These are phyloP conservation scores for Cebus imitator DNA, from an alignment of 2,113 vertebrate genomes.

Conservation along the genomic window DNA sequence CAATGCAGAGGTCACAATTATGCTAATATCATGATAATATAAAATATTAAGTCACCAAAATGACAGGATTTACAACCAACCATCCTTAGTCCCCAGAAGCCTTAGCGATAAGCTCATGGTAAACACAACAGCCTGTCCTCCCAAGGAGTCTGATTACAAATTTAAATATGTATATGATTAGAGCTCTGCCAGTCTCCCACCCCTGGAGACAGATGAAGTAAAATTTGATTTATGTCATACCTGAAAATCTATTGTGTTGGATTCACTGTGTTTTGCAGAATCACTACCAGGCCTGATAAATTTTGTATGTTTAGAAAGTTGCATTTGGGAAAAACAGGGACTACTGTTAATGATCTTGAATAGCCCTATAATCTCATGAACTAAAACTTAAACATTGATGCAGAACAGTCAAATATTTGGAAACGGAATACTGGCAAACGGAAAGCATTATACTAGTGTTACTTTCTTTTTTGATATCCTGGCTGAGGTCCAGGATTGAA, in stretches of 20 bases:
- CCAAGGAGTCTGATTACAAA: conserved; percentile 83
- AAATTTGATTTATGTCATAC: conserved; percentile 81
- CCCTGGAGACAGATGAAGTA: conserved; percentile 79
- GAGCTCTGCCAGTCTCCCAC: conserved; percentile 76
- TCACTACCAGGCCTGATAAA: conserved; percentile 55
- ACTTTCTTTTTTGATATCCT: background rate
- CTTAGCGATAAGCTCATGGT: conserved; percentile 78
- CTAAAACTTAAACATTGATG: background rate
- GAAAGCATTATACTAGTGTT: background rate
- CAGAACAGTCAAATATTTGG: conserved; percentile 18
- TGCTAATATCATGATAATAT: conserved; percentile 85
- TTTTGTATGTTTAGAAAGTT: conserved; percentile 62
- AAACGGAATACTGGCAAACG: background rate
- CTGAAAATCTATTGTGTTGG: conserved; percentile 66
- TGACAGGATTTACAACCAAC: conserved; percentile 85
- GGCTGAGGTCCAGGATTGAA: background rate
- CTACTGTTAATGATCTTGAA: conserved; percentile 27
- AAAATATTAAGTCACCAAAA: conserved; percentile 87
- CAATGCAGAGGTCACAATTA: conserved; percentile 85
- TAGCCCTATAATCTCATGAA: background rate
- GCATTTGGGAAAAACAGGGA: conserved; percentile 26
- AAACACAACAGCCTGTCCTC: conserved; percentile 81
- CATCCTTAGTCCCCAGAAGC: conserved; percentile 80
- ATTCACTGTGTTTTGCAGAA: conserved; percentile 24
- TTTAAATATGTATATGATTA: conserved; percentile 85